A percentile compares a stretch with the other conserved stretches of the same genome.
phyloP scores from a whole-genome alignment of 2,113 vertebrate genomes.

The Colius striatus region DNA sequence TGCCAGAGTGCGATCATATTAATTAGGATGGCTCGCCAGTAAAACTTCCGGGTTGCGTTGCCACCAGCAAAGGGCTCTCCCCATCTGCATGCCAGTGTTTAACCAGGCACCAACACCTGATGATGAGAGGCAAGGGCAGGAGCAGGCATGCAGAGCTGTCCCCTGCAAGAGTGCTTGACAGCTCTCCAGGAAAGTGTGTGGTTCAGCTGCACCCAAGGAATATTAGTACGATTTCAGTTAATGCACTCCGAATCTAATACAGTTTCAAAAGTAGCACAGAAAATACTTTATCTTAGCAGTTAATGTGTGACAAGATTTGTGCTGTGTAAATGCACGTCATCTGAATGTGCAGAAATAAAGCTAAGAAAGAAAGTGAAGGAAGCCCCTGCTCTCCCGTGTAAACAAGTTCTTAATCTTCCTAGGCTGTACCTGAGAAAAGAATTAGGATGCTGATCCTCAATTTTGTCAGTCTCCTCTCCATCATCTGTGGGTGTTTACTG shows the following conservation, averaged over 20 bases:
- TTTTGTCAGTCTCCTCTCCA: background rate
- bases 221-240: accelerated
- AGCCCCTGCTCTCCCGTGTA: background rate
- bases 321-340: background rate
- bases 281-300: background rate
- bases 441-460: slow-evolving; percentile 27
- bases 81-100: accelerated
- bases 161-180: background rate
- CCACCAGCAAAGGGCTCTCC: background rate
- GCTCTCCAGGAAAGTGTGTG: background rate
- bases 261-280: background rate
- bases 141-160: background rate
- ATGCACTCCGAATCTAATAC: background rate
- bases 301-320: background rate
- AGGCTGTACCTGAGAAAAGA: slow-evolving; percentile 4
- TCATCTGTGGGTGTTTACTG: slow-evolving; percentile 15
- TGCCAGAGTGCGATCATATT: accelerated
- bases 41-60: background rate
- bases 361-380: background rate
- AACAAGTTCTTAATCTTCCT: slow-evolving; percentile 24
- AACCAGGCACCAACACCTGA: background rate
- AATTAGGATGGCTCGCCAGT: accelerated
- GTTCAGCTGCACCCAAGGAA: background rate
- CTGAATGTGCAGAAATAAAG: background rate
- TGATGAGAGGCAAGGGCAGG: background rate